Evolutionary conservation across 2,797 vertebrate species (phyloP), one percentile per base, ranked within the genome.

Genomic region (Caiman crocodilus): DNA sequence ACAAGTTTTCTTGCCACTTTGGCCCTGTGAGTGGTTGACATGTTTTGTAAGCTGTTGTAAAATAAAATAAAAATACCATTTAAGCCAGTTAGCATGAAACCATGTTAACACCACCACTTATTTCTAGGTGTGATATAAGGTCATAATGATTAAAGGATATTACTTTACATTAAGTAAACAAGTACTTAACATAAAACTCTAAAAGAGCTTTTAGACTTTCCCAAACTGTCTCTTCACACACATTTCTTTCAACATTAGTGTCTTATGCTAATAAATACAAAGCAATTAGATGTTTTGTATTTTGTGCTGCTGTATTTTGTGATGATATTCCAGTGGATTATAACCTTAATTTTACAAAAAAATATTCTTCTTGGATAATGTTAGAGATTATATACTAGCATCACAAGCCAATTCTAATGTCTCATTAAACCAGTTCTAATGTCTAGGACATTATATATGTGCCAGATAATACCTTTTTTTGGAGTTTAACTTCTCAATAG

Each of bases 141-240:
- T 85, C 63, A 63, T 60, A 67, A 14, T 79, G 60, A 50, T 50
- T 50, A 50, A 50, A 58, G 9, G 2, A 89, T 7, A 26, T 92
- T 88, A 81, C 76, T 93, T 79, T 6, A 83, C 90, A 87, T 80
- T 80, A 78, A 86, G 71, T 77, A 50, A 87, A 67, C 16, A 85
- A 80, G 20, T 85, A 56, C 10, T 63, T 85, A 86, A 81, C 81
- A 75, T 16, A 86, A 61, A 71, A 60, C 69, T 93, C 57, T 87
- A 63, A 4, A 0, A 69, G 79, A 50, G 55, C 74, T 89, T 55
- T 3, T 26, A 26, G 20, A 12, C 90, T 92, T 88, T 93, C 88
- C 65, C 67, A 90, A 85, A 60, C 59, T 25, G 11, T 82, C 67
- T 60, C 3, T 5, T 4, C 8, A 0, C 85, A 28, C 0, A 0